These are phyloP conservation scores for Callopanchax toddi DNA, from an alignment of 2,113 vertebrate species.

Conservation along the genomic window DNA sequence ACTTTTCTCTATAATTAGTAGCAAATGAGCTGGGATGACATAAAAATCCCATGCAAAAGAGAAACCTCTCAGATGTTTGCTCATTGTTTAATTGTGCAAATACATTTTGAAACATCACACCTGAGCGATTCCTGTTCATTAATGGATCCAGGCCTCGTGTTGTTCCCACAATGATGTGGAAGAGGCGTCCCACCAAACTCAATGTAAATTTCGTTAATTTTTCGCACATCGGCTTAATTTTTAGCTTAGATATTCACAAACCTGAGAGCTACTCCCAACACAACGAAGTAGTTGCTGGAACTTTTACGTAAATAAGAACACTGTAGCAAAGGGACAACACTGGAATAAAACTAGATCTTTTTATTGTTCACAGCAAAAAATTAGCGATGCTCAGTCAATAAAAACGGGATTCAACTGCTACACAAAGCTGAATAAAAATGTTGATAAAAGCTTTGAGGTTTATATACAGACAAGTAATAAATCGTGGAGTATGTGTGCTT, in stretches of 20 bases:
- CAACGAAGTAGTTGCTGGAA: rapidly evolving
- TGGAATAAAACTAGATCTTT: slow-evolving; percentile 13
- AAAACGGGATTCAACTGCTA: neutral
- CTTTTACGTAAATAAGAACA: neutral
- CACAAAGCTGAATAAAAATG: neutral
- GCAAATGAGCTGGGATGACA: too few species aligned
- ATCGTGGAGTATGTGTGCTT: neutral
- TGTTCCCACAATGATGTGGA: neutral
- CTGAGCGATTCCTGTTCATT: neutral
- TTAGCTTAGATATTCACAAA: neutral
- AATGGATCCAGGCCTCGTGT: slow-evolving; percentile 18
- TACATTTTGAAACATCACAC: too few species aligned
- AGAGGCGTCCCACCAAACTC: slow-evolving; percentile 6
- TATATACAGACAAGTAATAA: neutral
- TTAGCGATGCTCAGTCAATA: slow-evolving; percentile 5
- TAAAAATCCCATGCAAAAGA: too few species aligned
- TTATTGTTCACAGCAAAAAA: slow-evolving; percentile 35
- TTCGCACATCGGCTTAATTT: neutral
- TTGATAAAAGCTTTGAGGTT: neutral
- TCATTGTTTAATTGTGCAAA: too few species aligned
- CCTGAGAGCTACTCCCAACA: too few species aligned
- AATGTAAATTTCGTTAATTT: neutral
- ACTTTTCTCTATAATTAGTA: too few species aligned
- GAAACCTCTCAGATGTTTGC: too few species aligned
- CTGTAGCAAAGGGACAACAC: neutral